Conservation (phyloP, 2,888 invertebrate species). For the Meganola albula region DNA sequence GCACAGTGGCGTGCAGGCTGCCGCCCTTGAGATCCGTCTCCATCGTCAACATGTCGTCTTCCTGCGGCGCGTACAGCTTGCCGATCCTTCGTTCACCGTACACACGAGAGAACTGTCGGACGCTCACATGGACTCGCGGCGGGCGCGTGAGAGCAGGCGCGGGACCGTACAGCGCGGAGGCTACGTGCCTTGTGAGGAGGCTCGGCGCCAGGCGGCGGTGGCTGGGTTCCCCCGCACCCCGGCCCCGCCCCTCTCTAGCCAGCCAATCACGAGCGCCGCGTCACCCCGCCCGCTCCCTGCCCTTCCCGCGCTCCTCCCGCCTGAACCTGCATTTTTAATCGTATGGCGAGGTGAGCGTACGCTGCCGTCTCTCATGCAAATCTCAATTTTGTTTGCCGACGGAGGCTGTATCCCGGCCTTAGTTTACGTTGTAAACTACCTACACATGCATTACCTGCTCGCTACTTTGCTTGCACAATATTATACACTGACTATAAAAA, state of each 20-base stretch:
- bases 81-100: slow-evolving; percentile 73
- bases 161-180: slow-evolving; percentile 70
- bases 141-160: slow-evolving; percentile 58
- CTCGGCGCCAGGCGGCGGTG: slow-evolving; percentile 55
- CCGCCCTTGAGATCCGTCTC: slow-evolving; percentile 94
- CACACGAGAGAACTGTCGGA: slow-evolving; percentile 70
- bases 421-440: slow-evolving; percentile 56
- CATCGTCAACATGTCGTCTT: slow-evolving; percentile 93
- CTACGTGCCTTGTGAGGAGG: slow-evolving; percentile 72
- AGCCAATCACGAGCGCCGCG: slow-evolving; percentile 36
- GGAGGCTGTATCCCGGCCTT: slow-evolving; percentile 59
- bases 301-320: slow-evolving; percentile 64
- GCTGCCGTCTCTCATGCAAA: slow-evolving; percentile 66
- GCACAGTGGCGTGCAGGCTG: slow-evolving; percentile 90
- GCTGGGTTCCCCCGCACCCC: slow-evolving; percentile 43
- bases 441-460: slow-evolving; percentile 30
- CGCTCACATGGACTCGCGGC: slow-evolving; percentile 75
- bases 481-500: too few relatives aligned
- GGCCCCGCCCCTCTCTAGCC: slow-evolving; percentile 35
- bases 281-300: slow-evolving; percentile 43
- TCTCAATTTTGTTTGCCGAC: slow-evolving; percentile 73
- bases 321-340: slow-evolving; percentile 73
- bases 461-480: neutral
- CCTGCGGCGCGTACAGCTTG: slow-evolving; percentile 91
- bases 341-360: slow-evolving; percentile 65